phyloP scores from a whole-genome alignment of 2,888 invertebrate genomes.

The Pseudococcus jackbeardsleyi region DNA sequence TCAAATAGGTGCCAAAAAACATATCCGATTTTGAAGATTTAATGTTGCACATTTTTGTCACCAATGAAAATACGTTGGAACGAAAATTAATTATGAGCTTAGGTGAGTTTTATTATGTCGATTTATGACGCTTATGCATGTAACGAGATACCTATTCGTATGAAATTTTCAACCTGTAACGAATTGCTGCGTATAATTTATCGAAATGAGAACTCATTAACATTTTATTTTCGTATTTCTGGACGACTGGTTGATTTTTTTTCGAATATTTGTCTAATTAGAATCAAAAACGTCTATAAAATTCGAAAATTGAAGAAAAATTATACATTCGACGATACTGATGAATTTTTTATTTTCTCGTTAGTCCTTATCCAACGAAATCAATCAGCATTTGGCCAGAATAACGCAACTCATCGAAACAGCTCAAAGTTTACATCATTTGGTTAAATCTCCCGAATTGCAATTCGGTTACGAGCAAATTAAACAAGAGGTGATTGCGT shows the following conservation, averaged over 20 bases:
- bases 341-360: slow-evolving; percentile 64
- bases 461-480: slow-evolving; percentile 82
- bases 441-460: slow-evolving; percentile 81
- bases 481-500: slow-evolving; percentile 79
- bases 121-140: slow-evolving; percentile 5
- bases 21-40: neutral
- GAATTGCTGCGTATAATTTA: neutral
- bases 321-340: neutral
- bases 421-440: slow-evolving; percentile 80
- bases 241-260: neutral
- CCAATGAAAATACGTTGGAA: neutral
- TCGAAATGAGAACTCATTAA: slow-evolving; percentile 6
- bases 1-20: neutral
- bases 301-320: neutral
- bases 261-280: neutral
- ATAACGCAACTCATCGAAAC: slow-evolving; percentile 77
- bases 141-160: neutral
- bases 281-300: neutral
- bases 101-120: neutral
- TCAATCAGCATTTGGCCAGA: slow-evolving; percentile 84
- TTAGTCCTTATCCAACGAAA: slow-evolving; percentile 81
- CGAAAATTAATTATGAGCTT: slow-evolving; percentile 12
- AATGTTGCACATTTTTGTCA: neutral
- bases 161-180: neutral
- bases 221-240: neutral